phyloP scores from a whole-genome alignment of 2,888 invertebrate genomes.

The Nephrocerus scutellatus region DNA sequence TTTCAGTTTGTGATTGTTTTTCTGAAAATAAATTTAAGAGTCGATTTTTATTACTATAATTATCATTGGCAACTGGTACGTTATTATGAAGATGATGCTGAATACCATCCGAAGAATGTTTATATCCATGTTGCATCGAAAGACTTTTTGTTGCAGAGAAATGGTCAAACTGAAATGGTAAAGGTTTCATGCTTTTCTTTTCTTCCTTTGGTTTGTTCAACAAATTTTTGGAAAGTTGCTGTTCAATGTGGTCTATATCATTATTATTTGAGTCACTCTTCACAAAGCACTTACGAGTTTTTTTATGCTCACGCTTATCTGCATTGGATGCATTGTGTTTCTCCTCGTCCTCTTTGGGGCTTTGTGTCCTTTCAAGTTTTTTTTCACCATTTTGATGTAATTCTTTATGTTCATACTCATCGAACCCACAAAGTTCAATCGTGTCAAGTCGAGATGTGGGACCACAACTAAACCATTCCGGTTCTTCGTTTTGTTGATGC shows the following conservation, averaged over 20 bases:
- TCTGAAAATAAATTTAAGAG: too few relatives aligned
- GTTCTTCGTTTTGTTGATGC: conserved; percentile 38
- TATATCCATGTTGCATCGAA: too few relatives aligned
- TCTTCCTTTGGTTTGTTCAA: conserved; percentile 11
- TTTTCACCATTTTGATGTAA: too few relatives aligned
- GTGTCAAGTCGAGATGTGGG: conserved; percentile 43
- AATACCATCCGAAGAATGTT: too few relatives aligned
- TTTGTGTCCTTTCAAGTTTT: conserved; percentile 11
- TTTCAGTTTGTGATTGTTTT: too few relatives aligned
- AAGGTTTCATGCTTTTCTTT: conserved; percentile 22
- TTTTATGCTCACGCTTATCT: conserved; percentile 12
- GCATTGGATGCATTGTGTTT: conserved; percentile 6
- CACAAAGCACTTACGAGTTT: conserved; percentile 6
- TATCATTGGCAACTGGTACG: too few relatives aligned
- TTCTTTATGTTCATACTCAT: conserved; percentile 38
- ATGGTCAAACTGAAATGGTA: conserved; percentile 20
- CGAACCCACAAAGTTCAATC: conserved; percentile 42
- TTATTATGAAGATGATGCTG: too few relatives aligned
- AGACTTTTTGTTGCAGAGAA: conserved; percentile 14
- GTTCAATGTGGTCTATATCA: conserved; percentile 1
- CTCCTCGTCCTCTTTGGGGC: conserved; percentile 15
- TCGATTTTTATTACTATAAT: too few relatives aligned
- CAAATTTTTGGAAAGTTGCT: conserved; percentile 1
- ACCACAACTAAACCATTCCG: conserved; percentile 45
- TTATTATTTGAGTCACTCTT: conserved; percentile 19